Conservation (phyloP, 1,140 invertebrate genomes). For the Euglossa dilemma region DNA sequence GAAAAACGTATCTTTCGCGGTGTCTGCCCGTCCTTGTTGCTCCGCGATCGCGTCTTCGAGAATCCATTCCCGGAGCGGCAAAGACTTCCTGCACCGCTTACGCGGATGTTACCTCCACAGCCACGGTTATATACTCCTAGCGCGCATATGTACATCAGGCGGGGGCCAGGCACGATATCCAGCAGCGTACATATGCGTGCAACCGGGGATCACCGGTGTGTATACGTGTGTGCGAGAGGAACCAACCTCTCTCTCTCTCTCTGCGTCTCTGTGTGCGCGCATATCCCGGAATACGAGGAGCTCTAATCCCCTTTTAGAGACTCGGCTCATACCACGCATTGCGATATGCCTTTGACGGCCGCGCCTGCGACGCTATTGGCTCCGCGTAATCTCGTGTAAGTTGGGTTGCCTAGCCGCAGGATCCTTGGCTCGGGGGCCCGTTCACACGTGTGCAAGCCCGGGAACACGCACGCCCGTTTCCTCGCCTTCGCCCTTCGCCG, state of each 20-base stretch:
- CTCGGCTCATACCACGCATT: conserved; percentile 75
- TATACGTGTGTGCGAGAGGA: conserved; percentile 12
- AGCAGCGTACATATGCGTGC: conserved; percentile 16
- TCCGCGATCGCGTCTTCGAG: conserved; percentile 71
- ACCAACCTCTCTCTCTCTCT: background rate
- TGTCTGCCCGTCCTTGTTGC: conserved; percentile 5
- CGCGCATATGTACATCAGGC: conserved; percentile 12
- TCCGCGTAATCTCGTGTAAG: conserved; percentile 79
- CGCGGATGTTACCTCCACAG: conserved; percentile 26
- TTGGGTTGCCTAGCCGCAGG: conserved; percentile 79
- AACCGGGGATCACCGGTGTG: background rate
- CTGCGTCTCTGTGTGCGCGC: conserved; percentile 30
- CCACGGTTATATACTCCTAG: background rate
- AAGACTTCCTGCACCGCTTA: conserved; percentile 58
- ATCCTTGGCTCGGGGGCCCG: conserved; percentile 52
- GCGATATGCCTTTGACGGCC: conserved; percentile 81
- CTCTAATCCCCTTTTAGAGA: conserved; percentile 81
- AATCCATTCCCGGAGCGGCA: conserved; percentile 59
- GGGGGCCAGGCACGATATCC: conserved; percentile 12
- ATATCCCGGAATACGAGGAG: conserved; percentile 76
- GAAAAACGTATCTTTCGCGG: conserved; percentile 50
- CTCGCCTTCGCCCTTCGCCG: conserved; percentile 32
- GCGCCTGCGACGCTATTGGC: conserved; percentile 78
- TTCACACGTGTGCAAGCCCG: conserved; percentile 64
- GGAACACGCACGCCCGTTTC: conserved; percentile 40